Conservation (phyloP, 1,140 invertebrate genomes). For the Aphelenchoides fujianensis region DNA sequence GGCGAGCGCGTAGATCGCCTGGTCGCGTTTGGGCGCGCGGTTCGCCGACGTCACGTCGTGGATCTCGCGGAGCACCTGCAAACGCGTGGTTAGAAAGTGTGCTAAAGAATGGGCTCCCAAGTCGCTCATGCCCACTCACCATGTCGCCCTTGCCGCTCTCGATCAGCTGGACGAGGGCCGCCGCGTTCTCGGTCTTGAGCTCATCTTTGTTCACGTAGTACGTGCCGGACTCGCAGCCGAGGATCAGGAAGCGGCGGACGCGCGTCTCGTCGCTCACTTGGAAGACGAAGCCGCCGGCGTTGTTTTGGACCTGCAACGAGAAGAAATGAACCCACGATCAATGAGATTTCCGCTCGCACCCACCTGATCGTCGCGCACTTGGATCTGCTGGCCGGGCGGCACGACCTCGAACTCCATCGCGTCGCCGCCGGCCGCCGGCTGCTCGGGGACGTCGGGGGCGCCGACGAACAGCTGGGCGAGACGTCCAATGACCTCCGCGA, state of each 20-base stretch:
- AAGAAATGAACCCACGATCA: slow-evolving; percentile 1
- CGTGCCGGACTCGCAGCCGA: slow-evolving; percentile 57
- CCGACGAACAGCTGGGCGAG: no score
- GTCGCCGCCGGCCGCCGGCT: background rate
- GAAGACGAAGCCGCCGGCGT: slow-evolving; percentile 62
- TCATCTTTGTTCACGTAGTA: slow-evolving; percentile 57
- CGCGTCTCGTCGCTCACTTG: slow-evolving; percentile 58
- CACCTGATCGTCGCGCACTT: slow-evolving; percentile 24
- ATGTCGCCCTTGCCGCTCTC: slow-evolving; percentile 55
- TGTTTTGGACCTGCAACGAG: slow-evolving; percentile 58
- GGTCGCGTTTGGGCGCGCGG: slow-evolving; percentile 53
- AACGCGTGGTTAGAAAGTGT: no score
- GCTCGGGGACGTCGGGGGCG: no score
- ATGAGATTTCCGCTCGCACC: background rate
- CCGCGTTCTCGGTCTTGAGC: slow-evolving; percentile 58
- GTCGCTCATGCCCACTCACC: no score
- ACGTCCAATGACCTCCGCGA: no score
- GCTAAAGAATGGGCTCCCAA: no score
- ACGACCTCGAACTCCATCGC: background rate
- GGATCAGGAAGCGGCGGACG: slow-evolving; percentile 62
- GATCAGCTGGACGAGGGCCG: slow-evolving; percentile 58
- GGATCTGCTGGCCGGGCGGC: slow-evolving; percentile 8
- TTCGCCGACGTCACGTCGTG: slow-evolving; percentile 59
- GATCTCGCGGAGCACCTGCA: slow-evolving; percentile 60
- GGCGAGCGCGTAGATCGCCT: slow-evolving; percentile 62